These are phyloP conservation scores for Agrilus planipennis DNA, from an alignment of 1,140 invertebrate genomes.

Conservation along the genomic window DNA sequence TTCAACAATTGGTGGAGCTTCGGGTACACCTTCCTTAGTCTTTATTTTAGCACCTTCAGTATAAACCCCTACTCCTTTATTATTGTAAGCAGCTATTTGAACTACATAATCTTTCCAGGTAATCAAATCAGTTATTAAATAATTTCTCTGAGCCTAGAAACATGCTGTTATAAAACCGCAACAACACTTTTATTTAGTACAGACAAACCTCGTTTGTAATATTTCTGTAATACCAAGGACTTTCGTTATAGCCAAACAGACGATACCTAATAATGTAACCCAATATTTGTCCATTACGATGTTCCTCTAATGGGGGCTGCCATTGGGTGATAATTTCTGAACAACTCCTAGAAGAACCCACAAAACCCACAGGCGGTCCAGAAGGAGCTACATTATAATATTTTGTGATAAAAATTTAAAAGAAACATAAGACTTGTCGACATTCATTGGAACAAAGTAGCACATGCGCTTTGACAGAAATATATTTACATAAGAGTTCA, in stretches of 20 bases:
- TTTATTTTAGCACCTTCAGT: constrained; percentile 86
- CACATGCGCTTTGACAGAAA: too few relatives aligned
- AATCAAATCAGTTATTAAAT: constrained; percentile 84
- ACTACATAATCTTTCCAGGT: constrained; percentile 98
- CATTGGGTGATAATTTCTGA: constrained; percentile 96
- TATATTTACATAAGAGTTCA: too few relatives aligned
- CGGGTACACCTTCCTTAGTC: constrained; percentile 90
- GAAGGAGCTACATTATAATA: constrained; percentile 57
- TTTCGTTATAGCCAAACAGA: constrained; percentile 79
- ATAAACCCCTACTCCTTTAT: constrained; percentile 89
- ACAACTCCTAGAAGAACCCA: constrained; percentile 81
- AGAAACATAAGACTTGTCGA: too few relatives aligned
- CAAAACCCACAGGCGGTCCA: constrained; percentile 77
- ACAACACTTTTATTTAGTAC: background rate
- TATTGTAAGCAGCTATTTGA: constrained; percentile 94
- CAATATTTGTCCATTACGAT: constrained; percentile 87
- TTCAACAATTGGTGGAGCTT: constrained; percentile 78
- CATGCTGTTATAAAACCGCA: background rate
- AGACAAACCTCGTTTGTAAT: constrained; percentile 77
- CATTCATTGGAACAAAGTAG: too few relatives aligned
- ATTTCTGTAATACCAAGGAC: constrained; percentile 79
- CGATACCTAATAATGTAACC: constrained; percentile 89
- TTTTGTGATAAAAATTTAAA: too few relatives aligned
- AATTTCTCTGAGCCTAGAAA: constrained; percentile 70
- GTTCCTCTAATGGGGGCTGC: constrained; percentile 87